Conservation (phyloP, 2,888 invertebrate species). For the Ectropis crepuscularia region DNA sequence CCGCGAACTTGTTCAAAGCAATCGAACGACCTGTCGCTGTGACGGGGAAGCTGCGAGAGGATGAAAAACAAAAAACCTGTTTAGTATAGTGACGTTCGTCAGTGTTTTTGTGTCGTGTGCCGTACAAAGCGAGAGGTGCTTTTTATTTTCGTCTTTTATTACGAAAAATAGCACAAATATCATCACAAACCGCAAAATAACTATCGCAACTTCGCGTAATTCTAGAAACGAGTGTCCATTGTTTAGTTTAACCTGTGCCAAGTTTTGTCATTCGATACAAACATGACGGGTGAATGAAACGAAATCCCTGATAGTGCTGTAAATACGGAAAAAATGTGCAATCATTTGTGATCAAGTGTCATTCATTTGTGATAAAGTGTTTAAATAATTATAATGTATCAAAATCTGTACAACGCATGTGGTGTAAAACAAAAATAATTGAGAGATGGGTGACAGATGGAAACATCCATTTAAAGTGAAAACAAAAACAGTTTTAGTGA, state of each 20-base stretch:
- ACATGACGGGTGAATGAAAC: constrained; percentile 53
- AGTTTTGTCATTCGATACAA: constrained; percentile 39
- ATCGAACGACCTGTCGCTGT: constrained; percentile 52
- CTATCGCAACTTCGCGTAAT: neutral
- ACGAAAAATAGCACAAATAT: constrained; percentile 32
- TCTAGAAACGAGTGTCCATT: constrained; percentile 34
- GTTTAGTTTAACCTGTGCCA: constrained; percentile 34
- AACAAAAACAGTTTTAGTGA: constrained; percentile 64
- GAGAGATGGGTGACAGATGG: constrained; percentile 80
- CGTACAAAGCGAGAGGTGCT: constrained; percentile 46
- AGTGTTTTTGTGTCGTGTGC: constrained; percentile 73
- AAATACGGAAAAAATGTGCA: constrained; percentile 68
- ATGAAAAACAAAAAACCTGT: constrained; percentile 76
- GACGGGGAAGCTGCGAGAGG: constrained; percentile 38
- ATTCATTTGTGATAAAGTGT: constrained; percentile 44
- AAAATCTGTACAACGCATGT: constrained; percentile 32
- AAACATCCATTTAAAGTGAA: constrained; percentile 79
- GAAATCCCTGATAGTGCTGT: constrained; percentile 53
- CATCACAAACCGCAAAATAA: constrained; percentile 18
- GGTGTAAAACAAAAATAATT: constrained; percentile 58
- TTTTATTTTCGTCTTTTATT: constrained; percentile 36
- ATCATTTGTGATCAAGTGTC: constrained; percentile 48
- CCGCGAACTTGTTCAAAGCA: constrained; percentile 49
- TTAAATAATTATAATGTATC: constrained; percentile 45
- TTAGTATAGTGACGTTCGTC: constrained; percentile 73